Percentiles rank a stretch among this genome's conserved stretches.
phyloP scores from a whole-genome alignment of 2,113 vertebrate genomes.

The Megaceryle torquata region DNA sequence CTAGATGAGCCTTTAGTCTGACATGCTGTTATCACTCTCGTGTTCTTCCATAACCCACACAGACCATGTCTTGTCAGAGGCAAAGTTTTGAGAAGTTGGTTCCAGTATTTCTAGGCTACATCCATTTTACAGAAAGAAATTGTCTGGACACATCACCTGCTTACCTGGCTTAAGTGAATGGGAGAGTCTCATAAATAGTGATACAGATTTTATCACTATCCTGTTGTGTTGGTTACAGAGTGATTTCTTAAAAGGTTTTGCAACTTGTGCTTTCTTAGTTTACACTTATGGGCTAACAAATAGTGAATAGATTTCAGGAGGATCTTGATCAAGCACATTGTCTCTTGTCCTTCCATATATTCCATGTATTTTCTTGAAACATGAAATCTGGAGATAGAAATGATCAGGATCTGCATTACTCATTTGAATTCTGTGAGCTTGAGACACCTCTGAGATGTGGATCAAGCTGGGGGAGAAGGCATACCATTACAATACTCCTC shows the following conservation, averaged over 20 bases:
- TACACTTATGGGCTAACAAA: background rate
- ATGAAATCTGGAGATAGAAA: background rate
- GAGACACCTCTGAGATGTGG: background rate
- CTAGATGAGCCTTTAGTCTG: background rate
- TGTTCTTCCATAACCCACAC: background rate
- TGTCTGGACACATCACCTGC: background rate
- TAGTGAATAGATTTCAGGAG: background rate
- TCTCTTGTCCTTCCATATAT: background rate
- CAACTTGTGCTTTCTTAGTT: background rate
- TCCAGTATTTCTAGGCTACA: background rate
- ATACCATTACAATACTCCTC: rapidly evolving
- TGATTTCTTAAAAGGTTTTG: background rate
- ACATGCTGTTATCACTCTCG: background rate
- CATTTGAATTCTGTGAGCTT: background rate
- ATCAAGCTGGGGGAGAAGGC: background rate
- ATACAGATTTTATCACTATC: background rate
- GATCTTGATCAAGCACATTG: background rate
- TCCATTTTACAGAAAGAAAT: background rate
- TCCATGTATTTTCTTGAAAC: background rate
- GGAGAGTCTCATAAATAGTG: background rate
- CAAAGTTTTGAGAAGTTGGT: background rate
- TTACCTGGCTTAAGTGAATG: background rate
- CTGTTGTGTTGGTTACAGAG: background rate
- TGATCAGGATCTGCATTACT: background rate
- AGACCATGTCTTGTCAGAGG: background rate